These are phyloP conservation scores for Silurus aristotelis DNA, from an alignment of 2,797 vertebrate genomes.

Conservation along the genomic window DNA sequence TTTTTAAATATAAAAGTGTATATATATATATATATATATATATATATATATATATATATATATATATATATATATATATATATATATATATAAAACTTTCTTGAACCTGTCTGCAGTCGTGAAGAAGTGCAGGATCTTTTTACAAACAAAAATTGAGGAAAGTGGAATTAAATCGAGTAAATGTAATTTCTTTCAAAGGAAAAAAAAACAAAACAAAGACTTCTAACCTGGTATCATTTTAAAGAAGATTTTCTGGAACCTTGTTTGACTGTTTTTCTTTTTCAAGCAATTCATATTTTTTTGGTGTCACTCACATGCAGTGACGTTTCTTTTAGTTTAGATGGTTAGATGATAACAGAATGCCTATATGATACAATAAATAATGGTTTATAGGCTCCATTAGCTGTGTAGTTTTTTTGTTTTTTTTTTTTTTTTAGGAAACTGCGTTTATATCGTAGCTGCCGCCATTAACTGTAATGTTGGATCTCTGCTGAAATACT, in stretches of 20 bases:
- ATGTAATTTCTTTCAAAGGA: neutral
- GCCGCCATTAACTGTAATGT: neutral
- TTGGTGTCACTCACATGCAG: no score
- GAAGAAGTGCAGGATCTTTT: neutral
- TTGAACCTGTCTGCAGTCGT: neutral
- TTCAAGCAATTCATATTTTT: neutral
- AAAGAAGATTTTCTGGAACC: neutral
- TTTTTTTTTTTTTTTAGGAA: neutral
- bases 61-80: no score
- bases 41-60: no score
- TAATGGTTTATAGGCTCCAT: neutral
- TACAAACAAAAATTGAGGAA: neutral
- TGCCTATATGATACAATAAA: neutral
- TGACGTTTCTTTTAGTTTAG: no score
- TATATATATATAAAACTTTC: no score
- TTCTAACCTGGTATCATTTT: neutral
- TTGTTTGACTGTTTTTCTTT: neutral
- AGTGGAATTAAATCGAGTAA: no score
- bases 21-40: no score
- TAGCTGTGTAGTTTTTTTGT: no score
- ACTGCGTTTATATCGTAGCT: neutral
- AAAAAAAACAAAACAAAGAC: neutral
- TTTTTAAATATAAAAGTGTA: no score
- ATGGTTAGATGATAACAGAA: neutral
- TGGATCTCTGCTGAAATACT: neutral